Evolutionary conservation across 1,140 invertebrate genomes (phyloP).

Genomic region (Episyrphus balteatus): DNA sequence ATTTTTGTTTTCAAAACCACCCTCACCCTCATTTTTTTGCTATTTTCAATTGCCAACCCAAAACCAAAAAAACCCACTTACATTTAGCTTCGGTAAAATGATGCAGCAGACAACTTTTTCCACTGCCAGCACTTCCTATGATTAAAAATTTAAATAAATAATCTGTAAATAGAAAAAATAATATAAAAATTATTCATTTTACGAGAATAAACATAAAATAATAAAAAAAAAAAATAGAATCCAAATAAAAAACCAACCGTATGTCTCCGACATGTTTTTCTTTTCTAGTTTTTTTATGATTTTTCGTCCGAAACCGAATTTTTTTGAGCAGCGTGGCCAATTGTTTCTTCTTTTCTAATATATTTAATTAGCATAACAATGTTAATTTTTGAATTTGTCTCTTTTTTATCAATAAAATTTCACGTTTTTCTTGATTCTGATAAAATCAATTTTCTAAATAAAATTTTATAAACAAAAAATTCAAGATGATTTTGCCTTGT

Average conservation of each 20-base stretch:
- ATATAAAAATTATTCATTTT: background rate
- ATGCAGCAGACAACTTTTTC: conserved; percentile 79
- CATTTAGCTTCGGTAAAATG: conserved; percentile 88
- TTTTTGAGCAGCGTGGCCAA: too few relatives aligned
- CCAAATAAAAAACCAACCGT: conserved; percentile 21
- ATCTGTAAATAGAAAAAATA: conserved; percentile 43
- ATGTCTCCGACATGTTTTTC: conserved; percentile 32
- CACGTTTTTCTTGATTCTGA: too few relatives aligned
- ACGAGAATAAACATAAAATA: background rate
- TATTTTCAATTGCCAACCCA: too few relatives aligned
- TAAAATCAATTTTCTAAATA: too few relatives aligned
- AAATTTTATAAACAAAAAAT: too few relatives aligned
- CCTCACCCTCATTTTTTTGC: background rate
- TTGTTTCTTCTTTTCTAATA: too few relatives aligned
- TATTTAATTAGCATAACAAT: too few relatives aligned
- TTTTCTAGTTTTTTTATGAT: background rate
- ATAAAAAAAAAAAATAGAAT: background rate
- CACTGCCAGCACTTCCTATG: conserved; percentile 72
- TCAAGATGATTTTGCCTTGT: too few relatives aligned
- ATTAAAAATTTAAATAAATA: conserved; percentile 78
- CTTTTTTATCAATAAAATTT: too few relatives aligned
- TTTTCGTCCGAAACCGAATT: too few relatives aligned
- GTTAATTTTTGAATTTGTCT: too few relatives aligned
- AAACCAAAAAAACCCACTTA: conserved; percentile 40
- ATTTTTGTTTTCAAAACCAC: background rate